Percentiles rank a stretch among this genome's conserved stretches.
These are phyloP conservation scores for Atta cephalotes DNA, from an alignment of 1,140 invertebrate genomes.

Conservation along the genomic window DNA sequence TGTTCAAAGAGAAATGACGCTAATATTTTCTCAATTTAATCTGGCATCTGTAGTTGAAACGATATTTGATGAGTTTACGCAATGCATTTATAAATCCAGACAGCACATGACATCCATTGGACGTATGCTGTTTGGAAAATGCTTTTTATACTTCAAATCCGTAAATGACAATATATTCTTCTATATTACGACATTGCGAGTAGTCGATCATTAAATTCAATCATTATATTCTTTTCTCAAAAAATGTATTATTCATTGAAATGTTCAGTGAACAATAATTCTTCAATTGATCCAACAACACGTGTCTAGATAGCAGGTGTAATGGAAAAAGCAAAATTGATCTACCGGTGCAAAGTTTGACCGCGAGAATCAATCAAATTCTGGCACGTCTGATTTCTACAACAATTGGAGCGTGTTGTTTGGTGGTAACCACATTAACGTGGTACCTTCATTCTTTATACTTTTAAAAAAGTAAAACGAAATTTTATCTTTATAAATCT, in stretches of 20 bases:
- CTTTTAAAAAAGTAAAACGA: neutral
- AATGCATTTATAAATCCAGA: neutral
- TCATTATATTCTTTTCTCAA: slow-evolving; percentile 21
- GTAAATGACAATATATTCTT: slow-evolving; percentile 4
- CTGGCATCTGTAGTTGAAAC: neutral
- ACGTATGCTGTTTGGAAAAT: too few species aligned
- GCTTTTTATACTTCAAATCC: neutral
- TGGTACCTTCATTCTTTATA: neutral
- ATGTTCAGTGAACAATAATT: slow-evolving; percentile 31
- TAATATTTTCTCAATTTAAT: neutral
- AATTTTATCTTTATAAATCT: neutral
- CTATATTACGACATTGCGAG: neutral
- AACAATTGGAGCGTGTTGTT: slow-evolving; percentile 52
- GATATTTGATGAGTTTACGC: neutral
- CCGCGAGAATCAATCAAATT: slow-evolving; percentile 58
- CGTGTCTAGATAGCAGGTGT: slow-evolving; percentile 45
- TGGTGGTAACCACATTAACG: slow-evolving; percentile 4
- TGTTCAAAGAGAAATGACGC: neutral
- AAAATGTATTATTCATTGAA: slow-evolving; percentile 49
- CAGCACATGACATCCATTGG: too few species aligned
- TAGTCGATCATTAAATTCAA: neutral
- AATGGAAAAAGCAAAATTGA: slow-evolving; percentile 52
- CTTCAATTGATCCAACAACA: slow-evolving; percentile 55
- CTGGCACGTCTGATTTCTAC: slow-evolving; percentile 46
- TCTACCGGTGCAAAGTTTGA: slow-evolving; percentile 31